Base-by-base conservation (phyloP, 1,140 invertebrate genomes). In the Magallana angulata region DNA sequence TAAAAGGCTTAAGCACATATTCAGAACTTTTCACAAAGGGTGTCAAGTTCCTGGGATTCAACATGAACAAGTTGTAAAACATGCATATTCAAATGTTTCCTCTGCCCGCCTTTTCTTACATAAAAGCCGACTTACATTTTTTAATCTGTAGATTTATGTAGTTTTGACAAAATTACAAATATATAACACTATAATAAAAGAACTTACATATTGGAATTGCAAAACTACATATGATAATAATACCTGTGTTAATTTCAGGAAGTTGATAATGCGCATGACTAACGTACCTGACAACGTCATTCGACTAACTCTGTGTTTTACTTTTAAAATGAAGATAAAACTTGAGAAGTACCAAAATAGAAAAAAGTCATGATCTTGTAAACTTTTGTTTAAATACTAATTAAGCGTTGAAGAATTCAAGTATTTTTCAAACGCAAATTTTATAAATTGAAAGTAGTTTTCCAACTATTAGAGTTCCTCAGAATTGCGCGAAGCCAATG, bases 261-360 rank as follows among this genome's bases (percentile, higher is more conserved):
- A 88, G n/a, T 88, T 48, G 62, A 1, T 2, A 14, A 14, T 58
- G 87, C 87, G 87, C 87, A 85, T 88, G 87, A 83, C 82, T 85
- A 64, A 84, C 71, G 84, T 76, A 82, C 82, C 48, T 88, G 87
- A 68, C 87, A 88, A 88, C 87, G 57, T 57, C 82, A 76, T 76
- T 76, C 68, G 68, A 24, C 18, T 76, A 12, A 11, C 18, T 59
- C 48, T 83, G 83, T 4, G 56, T n/a, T 84, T 60, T 24, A 16
- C 59, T 2, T 56, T 83, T n/a, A 2, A 48, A 16, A 7, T 36
- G 84, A 36, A 30, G 36, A 76, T 9, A 30, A 76, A 76, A 12
- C 12, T 76, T 12, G 68, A 76, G 12, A 30, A 7, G 24, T 76
- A 12, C 68, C 68, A 24, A 76, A 76, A 76, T 11, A 76, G 36